Conservation (phyloP, 2,113 vertebrate species). For the Microtus richardsoni region DNA sequence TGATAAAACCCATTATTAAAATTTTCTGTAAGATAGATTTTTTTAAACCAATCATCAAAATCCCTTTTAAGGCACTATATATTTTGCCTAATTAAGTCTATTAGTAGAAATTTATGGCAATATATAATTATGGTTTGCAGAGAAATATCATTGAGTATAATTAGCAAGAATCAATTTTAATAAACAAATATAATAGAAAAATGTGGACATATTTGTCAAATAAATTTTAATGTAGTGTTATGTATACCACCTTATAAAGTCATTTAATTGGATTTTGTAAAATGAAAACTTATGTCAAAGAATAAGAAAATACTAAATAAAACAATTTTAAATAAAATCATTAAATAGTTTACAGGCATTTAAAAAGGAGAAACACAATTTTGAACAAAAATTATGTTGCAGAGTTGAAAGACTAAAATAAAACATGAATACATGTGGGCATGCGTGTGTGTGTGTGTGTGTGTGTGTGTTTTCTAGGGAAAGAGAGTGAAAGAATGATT, state of each 20-base stretch:
- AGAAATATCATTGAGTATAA: background rate
- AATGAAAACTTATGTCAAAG: background rate
- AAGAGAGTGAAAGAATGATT: background rate
- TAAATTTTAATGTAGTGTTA: background rate
- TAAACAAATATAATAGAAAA: slow-evolving; percentile 32
- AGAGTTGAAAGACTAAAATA: background rate
- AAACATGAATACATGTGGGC: background rate
- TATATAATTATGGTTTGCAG: slow-evolving; percentile 20
- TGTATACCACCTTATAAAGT: background rate
- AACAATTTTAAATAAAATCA: background rate
- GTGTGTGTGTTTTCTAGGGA: background rate
- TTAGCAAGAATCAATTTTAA: slow-evolving; percentile 10
- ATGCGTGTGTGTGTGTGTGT: background rate
- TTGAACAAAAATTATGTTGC: background rate
- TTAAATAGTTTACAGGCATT: slow-evolving; percentile 12
- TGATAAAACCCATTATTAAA: slow-evolving; percentile 8
- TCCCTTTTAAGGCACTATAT: background rate
- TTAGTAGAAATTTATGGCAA: slow-evolving; percentile 9
- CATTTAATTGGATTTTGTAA: background rate
- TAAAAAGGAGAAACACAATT: background rate
- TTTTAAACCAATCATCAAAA: background rate
- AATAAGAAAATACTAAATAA: background rate
- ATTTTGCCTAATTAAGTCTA: slow-evolving; percentile 26
- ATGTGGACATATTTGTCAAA: background rate
- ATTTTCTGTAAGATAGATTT: background rate